Evolutionary conservation across 2,888 invertebrate genomes (phyloP).

Genomic region (Eudemis profundana): DNA sequence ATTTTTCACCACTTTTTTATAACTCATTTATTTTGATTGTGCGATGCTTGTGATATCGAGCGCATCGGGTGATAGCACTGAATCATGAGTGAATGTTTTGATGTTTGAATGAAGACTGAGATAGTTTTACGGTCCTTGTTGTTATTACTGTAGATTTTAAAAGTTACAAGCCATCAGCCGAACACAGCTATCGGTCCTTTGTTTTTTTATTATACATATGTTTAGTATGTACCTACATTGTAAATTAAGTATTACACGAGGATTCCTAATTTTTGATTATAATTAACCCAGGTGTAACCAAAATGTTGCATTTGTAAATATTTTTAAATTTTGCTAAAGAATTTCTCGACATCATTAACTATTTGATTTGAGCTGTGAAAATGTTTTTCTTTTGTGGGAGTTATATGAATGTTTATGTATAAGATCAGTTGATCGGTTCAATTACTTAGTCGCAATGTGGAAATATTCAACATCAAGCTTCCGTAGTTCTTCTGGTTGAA

Average conservation of each 20-base stretch:
- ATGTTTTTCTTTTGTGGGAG: conserved; percentile 14
- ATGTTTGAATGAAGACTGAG: conserved; percentile 81
- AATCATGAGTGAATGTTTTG: conserved; percentile 55
- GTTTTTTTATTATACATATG: conserved; percentile 35
- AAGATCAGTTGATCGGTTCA: conserved; percentile 10
- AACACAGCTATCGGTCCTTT: conserved; percentile 48
- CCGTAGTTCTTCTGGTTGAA: conserved; percentile 8
- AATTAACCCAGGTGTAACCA: conserved; percentile 22
- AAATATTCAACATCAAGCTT: conserved; percentile 10
- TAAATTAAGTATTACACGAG: conserved; percentile 41
- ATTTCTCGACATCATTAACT: conserved; percentile 39
- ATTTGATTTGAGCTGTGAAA: conserved; percentile 37
- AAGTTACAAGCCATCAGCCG: conserved; percentile 41
- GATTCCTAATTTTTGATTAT: conserved; percentile 34
- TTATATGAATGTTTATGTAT: conserved; percentile 25
- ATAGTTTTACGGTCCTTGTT: conserved; percentile 69
- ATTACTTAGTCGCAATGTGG: neutral
- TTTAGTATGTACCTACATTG: conserved; percentile 30
- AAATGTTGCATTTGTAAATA: conserved; percentile 27
- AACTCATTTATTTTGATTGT: conserved; percentile 37
- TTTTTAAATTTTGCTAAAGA: conserved; percentile 22
- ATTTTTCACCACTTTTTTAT: conserved; percentile 40
- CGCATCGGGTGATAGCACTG: conserved; percentile 35
- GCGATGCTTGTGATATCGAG: conserved; percentile 19
- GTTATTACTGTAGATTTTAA: conserved; percentile 55